A percentile compares a stretch with the other conserved stretches of the same genome.
These are phyloP conservation scores for Hypsibius dujardini DNA, from an alignment of 1,140 invertebrate species.

Conservation along the genomic window DNA sequence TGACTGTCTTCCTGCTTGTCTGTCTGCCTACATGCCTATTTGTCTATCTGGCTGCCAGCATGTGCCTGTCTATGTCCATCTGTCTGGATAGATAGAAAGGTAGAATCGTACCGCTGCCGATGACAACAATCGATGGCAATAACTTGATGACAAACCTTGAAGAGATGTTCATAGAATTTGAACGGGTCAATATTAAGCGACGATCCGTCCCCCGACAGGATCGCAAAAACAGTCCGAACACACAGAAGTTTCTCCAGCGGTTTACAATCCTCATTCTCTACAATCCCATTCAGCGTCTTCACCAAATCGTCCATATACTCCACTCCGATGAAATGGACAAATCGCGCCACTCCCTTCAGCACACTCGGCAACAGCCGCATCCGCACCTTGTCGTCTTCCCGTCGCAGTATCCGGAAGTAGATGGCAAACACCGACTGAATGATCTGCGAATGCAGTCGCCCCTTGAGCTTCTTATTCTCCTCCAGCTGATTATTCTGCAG, in stretches of 20 bases:
- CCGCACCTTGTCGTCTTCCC: constrained; percentile 51
- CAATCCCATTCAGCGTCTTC: constrained; percentile 51
- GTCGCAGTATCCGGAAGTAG: constrained; percentile 65
- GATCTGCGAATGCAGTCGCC: constrained; percentile 67
- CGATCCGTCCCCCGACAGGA: constrained; percentile 69
- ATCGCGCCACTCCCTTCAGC: constrained; percentile 75
- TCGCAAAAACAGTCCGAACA: constrained; percentile 68
- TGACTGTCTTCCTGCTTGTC: too few species aligned
- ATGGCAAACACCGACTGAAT: constrained; percentile 75
- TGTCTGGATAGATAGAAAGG: too few species aligned
- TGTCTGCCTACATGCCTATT: too few species aligned
- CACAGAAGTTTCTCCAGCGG: constrained; percentile 57
- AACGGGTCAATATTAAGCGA: constrained; percentile 70
- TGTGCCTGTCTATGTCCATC: too few species aligned
- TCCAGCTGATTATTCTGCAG: constrained; percentile 73
- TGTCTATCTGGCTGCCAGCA: too few species aligned
- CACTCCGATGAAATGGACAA: constrained; percentile 82
- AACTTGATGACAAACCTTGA: neutral
- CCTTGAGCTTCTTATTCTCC: constrained; percentile 59
- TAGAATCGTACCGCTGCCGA: too few species aligned
- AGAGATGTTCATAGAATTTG: constrained; percentile 55
- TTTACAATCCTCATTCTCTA: constrained; percentile 42
- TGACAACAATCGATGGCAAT: too few species aligned
- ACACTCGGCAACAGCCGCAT: constrained; percentile 39
- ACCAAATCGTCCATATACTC: constrained; percentile 87